phyloP scores from a whole-genome alignment of 1,140 invertebrate species.

The Heliconius melpomene region DNA sequence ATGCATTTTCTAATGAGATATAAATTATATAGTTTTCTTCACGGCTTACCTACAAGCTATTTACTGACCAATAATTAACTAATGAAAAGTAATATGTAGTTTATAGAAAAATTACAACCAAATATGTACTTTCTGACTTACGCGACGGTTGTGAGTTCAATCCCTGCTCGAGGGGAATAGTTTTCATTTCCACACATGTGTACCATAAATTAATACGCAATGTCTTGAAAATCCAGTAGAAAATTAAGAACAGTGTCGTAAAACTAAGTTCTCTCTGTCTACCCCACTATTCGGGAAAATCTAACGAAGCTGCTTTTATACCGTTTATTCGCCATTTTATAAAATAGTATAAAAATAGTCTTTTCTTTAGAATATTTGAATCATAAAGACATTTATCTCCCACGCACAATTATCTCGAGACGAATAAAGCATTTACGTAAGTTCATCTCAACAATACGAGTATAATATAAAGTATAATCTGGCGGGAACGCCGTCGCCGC shows the following conservation, averaged over 20 bases:
- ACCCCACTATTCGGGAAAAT: no score
- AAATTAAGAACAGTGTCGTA: no score
- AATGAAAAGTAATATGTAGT: no score
- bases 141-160: no score
- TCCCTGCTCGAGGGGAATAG: no score
- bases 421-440: constrained; percentile 24
- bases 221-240: no score
- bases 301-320: no score
- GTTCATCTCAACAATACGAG: background rate
- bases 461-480: background rate
- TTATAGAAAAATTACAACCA: no score
- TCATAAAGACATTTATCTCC: background rate
- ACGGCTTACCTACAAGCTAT: background rate
- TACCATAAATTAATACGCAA: no score
- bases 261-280: no score
- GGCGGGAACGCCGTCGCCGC: constrained; percentile 10
- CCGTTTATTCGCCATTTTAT: background rate
- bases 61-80: background rate
- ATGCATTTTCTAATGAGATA: background rate
- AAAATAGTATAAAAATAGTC: background rate
- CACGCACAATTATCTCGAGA: background rate
- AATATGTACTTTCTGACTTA: no score
- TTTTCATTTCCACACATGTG: no score
- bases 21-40: background rate
- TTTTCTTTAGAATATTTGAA: background rate